A percentile compares a stretch with the other conserved stretches of the same genome.
phyloP scores from a whole-genome alignment of 2,113 vertebrate genomes.

The Nothocercus julius region DNA sequence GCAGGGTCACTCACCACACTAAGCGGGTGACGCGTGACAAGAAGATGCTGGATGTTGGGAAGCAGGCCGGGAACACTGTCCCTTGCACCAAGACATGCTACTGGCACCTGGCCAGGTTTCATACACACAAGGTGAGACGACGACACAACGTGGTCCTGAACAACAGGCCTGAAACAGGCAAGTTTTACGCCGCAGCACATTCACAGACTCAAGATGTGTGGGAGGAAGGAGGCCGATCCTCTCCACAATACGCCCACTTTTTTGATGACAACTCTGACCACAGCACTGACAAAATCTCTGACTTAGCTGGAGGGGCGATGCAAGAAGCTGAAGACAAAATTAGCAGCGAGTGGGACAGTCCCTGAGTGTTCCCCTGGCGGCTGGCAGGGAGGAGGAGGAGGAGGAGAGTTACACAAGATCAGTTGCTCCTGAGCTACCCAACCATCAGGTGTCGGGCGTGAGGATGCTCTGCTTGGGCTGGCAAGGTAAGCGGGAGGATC shows the following conservation, averaged over 20 bases:
- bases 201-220: background rate
- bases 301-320: background rate
- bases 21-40: background rate
- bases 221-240: background rate
- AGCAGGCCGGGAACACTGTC: background rate
- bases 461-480: background rate
- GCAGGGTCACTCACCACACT: background rate
- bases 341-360: background rate
- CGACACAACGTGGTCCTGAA: background rate
- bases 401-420: fast-evolving
- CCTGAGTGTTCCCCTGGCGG: background rate
- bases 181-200: background rate
- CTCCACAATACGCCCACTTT: background rate
- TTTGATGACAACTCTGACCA: background rate
- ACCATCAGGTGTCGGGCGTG: background rate
- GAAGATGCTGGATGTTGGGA: background rate
- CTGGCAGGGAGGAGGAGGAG: fast-evolving
- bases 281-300: background rate
- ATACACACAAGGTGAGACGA: fast-evolving
- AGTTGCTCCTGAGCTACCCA: background rate
- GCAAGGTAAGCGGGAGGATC: background rate
- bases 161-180: background rate
- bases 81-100: fast-evolving
- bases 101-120: fast-evolving
- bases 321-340: background rate